Conservation (phyloP, 2,888 invertebrate genomes). For the Cryptops parisi region DNA sequence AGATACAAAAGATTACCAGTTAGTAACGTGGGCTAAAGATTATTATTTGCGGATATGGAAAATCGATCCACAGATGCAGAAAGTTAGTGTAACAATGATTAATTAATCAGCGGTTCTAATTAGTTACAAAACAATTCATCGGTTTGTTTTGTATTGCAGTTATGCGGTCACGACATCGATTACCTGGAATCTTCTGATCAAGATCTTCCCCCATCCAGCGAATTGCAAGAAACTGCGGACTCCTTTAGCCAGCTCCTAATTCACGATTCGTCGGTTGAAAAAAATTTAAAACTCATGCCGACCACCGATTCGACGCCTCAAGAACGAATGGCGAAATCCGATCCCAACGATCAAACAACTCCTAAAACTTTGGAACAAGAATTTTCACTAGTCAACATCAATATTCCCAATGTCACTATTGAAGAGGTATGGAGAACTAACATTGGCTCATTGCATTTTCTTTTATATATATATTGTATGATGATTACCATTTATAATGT, state of each 20-base stretch:
- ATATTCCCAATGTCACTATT: slow-evolving; percentile 61
- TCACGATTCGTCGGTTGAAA: neutral
- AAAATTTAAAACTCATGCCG: neutral
- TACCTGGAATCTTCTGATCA: slow-evolving; percentile 30
- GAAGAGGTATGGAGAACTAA: slow-evolving; percentile 57
- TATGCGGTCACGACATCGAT: slow-evolving; percentile 56
- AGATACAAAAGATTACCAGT: slow-evolving; percentile 64
- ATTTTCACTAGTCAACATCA: slow-evolving; percentile 36
- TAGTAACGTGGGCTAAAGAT: slow-evolving; percentile 92
- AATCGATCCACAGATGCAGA: slow-evolving; percentile 68
- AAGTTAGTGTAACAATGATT: slow-evolving; percentile 32
- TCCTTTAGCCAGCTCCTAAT: neutral
- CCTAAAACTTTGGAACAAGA: slow-evolving; percentile 13
- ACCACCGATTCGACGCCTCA: neutral
- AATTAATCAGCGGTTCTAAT: neutral
- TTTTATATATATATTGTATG: neutral
- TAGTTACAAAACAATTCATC: neutral
- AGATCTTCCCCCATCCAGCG: neutral
- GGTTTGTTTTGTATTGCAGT: slow-evolving; percentile 29
- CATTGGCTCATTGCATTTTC: slow-evolving; percentile 35
- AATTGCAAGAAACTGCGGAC: neutral
- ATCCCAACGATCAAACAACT: neutral
- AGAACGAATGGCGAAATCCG: neutral
- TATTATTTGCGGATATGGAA: slow-evolving; percentile 82
- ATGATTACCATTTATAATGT: neutral